Conservation (phyloP, 2,888 invertebrate species). For the Dromius quadrimaculatus region DNA sequence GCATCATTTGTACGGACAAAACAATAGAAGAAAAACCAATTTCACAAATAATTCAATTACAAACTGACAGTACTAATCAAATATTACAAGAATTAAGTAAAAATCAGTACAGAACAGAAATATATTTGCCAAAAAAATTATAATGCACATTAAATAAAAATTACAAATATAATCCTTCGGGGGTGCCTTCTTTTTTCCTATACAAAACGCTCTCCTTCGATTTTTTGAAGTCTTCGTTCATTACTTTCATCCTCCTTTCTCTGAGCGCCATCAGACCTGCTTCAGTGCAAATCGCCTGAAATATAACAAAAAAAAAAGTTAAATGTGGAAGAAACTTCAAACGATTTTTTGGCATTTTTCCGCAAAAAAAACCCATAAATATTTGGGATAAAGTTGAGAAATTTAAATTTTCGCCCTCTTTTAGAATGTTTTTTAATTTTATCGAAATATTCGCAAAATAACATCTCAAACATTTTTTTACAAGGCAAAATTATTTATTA, state of each 20-base stretch:
- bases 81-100: slow-evolving; percentile 58
- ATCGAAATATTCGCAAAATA: too few relatives aligned
- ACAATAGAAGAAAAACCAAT: slow-evolving; percentile 55
- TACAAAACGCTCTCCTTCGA: slow-evolving; percentile 99
- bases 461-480: too few relatives aligned
- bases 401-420: too few relatives aligned
- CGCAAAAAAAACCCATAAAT: too few relatives aligned
- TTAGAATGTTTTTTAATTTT: too few relatives aligned
- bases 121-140: slow-evolving; percentile 51
- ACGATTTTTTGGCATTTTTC: too few relatives aligned
- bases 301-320: too few relatives aligned
- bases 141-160: slow-evolving; percentile 44
- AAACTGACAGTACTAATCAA: slow-evolving; percentile 59
- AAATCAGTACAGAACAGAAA: slow-evolving; percentile 54
- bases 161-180: slow-evolving; percentile 98
- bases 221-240: slow-evolving; percentile 99
- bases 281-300: slow-evolving; percentile 98
- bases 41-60: slow-evolving; percentile 59
- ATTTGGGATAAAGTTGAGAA: too few relatives aligned
- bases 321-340: too few relatives aligned
- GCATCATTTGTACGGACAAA: slow-evolving; percentile 58
- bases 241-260: slow-evolving; percentile 99
- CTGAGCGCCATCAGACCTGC: slow-evolving; percentile 97
- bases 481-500: too few relatives aligned
- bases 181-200: slow-evolving; percentile 99